Evolutionary conservation across 2,888 invertebrate species (phyloP), one percentile per base, ranked within the genome.

Genomic region (Clusia tigrina): DNA sequence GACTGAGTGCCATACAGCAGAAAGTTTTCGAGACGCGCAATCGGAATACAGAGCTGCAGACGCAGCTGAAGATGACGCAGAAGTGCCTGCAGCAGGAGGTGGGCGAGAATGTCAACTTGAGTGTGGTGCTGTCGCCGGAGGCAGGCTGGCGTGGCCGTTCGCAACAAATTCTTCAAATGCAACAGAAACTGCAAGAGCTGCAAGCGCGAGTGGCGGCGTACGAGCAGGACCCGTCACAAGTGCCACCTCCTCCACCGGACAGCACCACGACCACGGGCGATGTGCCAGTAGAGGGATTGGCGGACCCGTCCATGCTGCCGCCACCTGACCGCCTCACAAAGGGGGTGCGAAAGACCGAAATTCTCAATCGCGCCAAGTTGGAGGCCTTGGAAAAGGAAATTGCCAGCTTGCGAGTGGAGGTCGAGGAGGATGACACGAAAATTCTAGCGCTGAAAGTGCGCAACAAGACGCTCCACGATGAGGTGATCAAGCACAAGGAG

Each of bases 71-170:
- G 68, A 78, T 90, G 60, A 89, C 91, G 0, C 90, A 91, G 18
- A 92, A 91, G 84, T 88, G 91, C 67, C 78, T 93, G 18, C 89
- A 89, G 73, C 90, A 90, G 78, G 93, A 94, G 83, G 85, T 91
- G 17, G 93, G 93, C 0, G 91, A 92, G 62, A 87, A 86, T 70
- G 88, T 90, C 46, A 88, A 88, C 71, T 85, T 91, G 10, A 88
- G 87, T 71, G 85, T 86, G 58, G 77, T 91, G 32, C 86, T 86
- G 55, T 86, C 86, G 68, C 85, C 86, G 64, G 82, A 87, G 56
- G 85, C 86, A 51, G 88, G 87, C 12, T 93, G 93, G 92, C 88
- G 91, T 68, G 93, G 93, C 0, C 86, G 93, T 67, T 90, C 92
- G 1, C 91, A 93, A 74, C 90, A 91, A 74, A 91, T 93, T 64